Conservation (phyloP, 37 sponge, comb jelly and placozoan species). For the Agelas oroides region DNA sequence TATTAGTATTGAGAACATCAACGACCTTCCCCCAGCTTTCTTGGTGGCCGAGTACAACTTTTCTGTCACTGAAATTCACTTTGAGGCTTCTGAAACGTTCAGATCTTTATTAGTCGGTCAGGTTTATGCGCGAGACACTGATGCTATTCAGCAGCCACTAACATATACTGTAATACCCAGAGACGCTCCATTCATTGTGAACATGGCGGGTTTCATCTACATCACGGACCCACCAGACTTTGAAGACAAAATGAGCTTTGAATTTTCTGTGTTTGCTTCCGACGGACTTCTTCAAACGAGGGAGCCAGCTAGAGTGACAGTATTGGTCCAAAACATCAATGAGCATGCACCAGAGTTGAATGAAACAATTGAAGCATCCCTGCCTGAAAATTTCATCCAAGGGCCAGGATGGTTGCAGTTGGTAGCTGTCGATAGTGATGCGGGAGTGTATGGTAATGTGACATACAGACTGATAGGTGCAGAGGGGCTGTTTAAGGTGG, state of each 20-base stretch:
- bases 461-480: constrained; percentile 29
- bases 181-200: constrained; percentile 30
- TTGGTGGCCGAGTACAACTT: constrained; percentile 22
- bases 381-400: constrained; percentile 61
- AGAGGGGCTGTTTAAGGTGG: constrained; percentile 22
- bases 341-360: constrained; percentile 40
- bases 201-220: constrained; percentile 24
- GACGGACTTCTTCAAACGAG: constrained; percentile 43
- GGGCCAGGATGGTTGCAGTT: constrained; percentile 36
- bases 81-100: not conserved
- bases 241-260: constrained; percentile 28
- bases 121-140: constrained; percentile 38
- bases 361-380: not conserved
- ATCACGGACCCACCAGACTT: constrained; percentile 53
- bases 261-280: constrained; percentile 37
- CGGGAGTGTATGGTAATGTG: constrained; percentile 34
- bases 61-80: constrained; percentile 27
- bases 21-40: constrained; percentile 51
- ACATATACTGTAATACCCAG: constrained; percentile 17
- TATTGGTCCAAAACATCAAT: constrained; percentile 49
- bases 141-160: not conserved
- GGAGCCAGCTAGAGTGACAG: constrained; percentile 29
- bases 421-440: constrained; percentile 26
- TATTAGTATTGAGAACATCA: constrained; percentile 29
- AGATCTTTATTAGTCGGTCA: not conserved